Evolutionary conservation across 2,113 vertebrate species (phyloP).

Genomic region (Burhinus bistriatus): DNA sequence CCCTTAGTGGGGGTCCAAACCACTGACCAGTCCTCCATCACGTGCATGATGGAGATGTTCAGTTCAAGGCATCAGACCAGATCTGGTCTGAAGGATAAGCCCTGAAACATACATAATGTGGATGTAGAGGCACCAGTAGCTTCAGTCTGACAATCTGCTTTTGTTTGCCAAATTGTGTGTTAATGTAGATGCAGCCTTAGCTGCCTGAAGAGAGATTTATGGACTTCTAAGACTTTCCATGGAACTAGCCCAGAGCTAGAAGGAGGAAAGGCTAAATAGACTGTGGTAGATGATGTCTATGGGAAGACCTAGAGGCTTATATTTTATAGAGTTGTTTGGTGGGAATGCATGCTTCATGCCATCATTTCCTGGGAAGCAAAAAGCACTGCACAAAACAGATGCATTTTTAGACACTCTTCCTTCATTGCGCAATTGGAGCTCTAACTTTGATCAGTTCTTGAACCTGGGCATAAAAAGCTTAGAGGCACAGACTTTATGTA

Average conservation of each 20-base stretch:
- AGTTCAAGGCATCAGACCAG: neutral
- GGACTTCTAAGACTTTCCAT: neutral
- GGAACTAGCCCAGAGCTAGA: neutral
- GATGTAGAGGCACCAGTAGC: neutral
- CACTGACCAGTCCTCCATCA: neutral
- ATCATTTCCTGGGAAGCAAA: conserved; percentile 1
- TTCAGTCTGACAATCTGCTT: neutral
- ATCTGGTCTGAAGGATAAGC: neutral
- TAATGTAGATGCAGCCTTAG: neutral
- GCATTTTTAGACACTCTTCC: neutral
- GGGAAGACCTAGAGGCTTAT: conserved; percentile 47
- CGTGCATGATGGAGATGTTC: neutral
- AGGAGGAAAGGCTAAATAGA: neutral
- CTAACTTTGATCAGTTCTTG: conserved; percentile 14
- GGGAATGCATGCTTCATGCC: neutral
- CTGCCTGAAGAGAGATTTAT: neutral
- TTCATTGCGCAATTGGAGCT: neutral
- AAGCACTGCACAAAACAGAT: neutral
- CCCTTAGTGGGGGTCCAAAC: neutral
- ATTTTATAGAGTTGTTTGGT: neutral
- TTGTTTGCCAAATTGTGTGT: neutral
- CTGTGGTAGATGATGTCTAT: neutral
- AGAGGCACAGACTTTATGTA: neutral
- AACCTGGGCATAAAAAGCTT: neutral
- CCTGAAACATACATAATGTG: neutral